These are phyloP conservation scores for Semnornis frantzii DNA, from an alignment of 2,113 vertebrate genomes.

Conservation along the genomic window DNA sequence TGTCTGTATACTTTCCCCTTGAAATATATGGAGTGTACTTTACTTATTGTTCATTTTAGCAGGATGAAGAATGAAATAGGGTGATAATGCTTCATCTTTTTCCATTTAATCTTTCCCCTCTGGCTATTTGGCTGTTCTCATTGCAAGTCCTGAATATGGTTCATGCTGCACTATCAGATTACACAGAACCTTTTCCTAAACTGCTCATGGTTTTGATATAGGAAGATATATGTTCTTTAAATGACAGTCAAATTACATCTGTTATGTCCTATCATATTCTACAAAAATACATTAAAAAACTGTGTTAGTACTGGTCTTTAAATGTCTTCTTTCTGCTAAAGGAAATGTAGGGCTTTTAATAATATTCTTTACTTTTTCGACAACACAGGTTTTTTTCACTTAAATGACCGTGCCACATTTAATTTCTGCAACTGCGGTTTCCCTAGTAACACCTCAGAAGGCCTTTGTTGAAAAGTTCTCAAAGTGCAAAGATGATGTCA, in stretches of 20 bases:
- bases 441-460: conserved; percentile 37
- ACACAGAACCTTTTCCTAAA: background rate
- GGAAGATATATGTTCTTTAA: background rate
- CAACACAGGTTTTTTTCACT: background rate
- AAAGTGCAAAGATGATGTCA: background rate
- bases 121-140: background rate
- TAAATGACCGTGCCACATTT: background rate
- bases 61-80: background rate
- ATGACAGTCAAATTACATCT: background rate
- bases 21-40: background rate
- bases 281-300: background rate
- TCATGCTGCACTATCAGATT: background rate
- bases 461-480: conserved; percentile 3
- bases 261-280: background rate
- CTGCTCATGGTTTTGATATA: background rate
- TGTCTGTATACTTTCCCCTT: background rate
- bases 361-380: background rate
- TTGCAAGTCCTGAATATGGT: background rate
- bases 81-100: background rate
- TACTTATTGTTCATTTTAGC: background rate
- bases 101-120: conserved; percentile 11
- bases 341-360: background rate
- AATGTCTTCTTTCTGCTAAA: background rate
- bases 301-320: background rate
- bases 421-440: background rate